Percentiles rank a stretch among this genome's conserved stretches.
phyloP scores from a whole-genome alignment of 2,113 vertebrate species.

The Pachycephala philippinensis region DNA sequence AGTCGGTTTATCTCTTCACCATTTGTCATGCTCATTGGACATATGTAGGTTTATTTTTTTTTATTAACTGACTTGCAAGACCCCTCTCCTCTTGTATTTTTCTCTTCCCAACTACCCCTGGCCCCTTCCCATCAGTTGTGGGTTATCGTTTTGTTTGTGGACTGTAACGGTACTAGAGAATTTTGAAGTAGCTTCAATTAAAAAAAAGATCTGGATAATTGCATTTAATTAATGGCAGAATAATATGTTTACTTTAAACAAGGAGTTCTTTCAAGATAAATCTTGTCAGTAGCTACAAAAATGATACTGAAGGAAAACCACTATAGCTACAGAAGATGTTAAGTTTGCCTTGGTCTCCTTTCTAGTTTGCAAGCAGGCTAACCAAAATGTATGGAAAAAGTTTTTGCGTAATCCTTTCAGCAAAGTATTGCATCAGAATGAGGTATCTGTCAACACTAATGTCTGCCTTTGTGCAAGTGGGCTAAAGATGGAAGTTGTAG shows the following conservation, averaged over 20 bases:
- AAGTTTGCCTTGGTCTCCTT: slow-evolving; percentile 55
- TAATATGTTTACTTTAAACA: slow-evolving; percentile 39
- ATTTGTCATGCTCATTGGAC: slow-evolving; percentile 25
- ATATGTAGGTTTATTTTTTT: not conserved
- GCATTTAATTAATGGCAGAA: slow-evolving; percentile 38
- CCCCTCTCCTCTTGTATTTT: not conserved
- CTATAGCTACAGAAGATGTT: slow-evolving; percentile 63
- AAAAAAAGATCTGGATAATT: slow-evolving; percentile 21
- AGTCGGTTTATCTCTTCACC: slow-evolving; percentile 50
- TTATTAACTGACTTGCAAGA: not conserved
- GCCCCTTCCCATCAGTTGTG: fast-evolving
- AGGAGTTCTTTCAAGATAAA: slow-evolving; percentile 32
- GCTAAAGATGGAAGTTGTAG: not conserved
- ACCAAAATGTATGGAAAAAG: slow-evolving; percentile 6
- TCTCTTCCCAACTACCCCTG: not conserved
- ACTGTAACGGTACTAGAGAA: fast-evolving
- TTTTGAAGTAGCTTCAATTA: not conserved
- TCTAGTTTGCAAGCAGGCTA: not conserved
- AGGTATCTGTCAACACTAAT: not conserved
- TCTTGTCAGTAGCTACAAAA: not conserved
- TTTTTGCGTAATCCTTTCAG: not conserved
- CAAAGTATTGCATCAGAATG: not conserved
- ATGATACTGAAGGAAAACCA: not conserved
- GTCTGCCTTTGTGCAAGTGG: not conserved
- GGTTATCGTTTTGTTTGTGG: not conserved